phyloP scores from a whole-genome alignment of 1,140 invertebrate species.

The Hycleus cichorii region DNA sequence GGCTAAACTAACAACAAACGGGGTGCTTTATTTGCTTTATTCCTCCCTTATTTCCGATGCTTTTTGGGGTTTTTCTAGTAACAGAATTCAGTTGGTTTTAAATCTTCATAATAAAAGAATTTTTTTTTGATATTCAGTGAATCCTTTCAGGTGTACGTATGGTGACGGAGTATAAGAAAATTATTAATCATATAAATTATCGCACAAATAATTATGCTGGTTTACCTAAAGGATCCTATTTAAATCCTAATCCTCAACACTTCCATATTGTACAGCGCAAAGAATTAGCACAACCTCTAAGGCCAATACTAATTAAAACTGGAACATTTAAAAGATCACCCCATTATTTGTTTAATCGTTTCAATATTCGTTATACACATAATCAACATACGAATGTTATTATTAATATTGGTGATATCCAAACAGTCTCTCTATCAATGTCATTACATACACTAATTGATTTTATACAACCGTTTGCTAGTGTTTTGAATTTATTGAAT shows the following conservation, averaged over 20 bases:
- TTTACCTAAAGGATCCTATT: conserved; percentile 37
- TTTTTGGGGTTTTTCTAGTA: neutral
- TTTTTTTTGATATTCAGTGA: neutral
- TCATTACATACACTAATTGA: conserved; percentile 26
- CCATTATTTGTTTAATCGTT: conserved; percentile 15
- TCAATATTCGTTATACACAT: conserved; percentile 1
- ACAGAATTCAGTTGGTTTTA: conserved; percentile 17
- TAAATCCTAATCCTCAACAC: conserved; percentile 37
- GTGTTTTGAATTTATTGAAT: conserved; percentile 28
- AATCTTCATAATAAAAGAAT: neutral
- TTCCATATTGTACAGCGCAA: conserved; percentile 34
- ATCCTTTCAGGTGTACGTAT: conserved; percentile 19
- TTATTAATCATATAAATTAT: conserved; percentile 17
- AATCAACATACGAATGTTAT: conserved; percentile 19
- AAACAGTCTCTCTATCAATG: conserved; percentile 29
- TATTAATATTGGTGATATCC: conserved; percentile 26
- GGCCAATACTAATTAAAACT: conserved; percentile 25
- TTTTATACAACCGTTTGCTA: conserved; percentile 37
- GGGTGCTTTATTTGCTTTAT: conserved; percentile 12
- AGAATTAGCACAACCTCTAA: conserved; percentile 14
- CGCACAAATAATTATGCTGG: conserved; percentile 35
- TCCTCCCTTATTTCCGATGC: neutral
- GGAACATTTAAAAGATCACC: conserved; percentile 9
- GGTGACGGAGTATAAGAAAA: neutral
- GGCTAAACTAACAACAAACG: neutral